phyloP scores from a whole-genome alignment of 1,140 invertebrate species.

The Branchinecta lynchi region DNA sequence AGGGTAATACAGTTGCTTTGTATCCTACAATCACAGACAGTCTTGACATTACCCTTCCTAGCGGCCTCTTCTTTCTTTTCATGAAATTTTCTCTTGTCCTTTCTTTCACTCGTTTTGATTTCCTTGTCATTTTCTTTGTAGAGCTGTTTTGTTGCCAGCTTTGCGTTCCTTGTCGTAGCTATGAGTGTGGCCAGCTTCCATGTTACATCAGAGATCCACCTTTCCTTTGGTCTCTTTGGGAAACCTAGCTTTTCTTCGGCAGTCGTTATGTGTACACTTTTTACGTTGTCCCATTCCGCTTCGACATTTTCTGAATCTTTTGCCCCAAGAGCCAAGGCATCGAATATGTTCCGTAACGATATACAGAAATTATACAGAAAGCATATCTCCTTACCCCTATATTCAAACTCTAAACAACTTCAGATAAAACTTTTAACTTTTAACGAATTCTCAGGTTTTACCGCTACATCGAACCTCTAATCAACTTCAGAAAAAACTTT shows the following conservation, averaged over 20 bases:
- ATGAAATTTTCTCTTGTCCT: background rate
- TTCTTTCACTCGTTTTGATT: background rate
- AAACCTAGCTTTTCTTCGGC: no score
- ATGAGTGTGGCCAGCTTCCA: constrained; percentile 4
- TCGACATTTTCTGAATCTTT: no score
- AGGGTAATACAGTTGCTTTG: background rate
- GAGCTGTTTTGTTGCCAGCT: constrained; percentile 1
- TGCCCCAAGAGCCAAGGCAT: background rate
- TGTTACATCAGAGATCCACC: constrained; percentile 4
- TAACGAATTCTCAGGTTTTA: no score
- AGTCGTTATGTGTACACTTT: no score
- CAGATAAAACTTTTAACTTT: no score
- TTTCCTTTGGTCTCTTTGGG: constrained; percentile 6
- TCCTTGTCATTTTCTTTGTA: constrained; percentile 7
- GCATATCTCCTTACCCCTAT: no score
- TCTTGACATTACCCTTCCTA: constrained; percentile 5
- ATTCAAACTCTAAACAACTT: no score
- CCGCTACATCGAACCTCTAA: no score
- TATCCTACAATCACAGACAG: background rate
- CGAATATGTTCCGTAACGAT: constrained; percentile 5
- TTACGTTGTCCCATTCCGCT: no score
- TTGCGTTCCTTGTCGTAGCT: background rate
- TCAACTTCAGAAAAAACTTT: no score
- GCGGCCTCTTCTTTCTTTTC: constrained; percentile 8
- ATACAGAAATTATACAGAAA: no score